Evolutionary conservation across 2,888 invertebrate species (phyloP), one percentile per base, ranked within the genome.

Genomic region (Bellardia bayeri): DNA sequence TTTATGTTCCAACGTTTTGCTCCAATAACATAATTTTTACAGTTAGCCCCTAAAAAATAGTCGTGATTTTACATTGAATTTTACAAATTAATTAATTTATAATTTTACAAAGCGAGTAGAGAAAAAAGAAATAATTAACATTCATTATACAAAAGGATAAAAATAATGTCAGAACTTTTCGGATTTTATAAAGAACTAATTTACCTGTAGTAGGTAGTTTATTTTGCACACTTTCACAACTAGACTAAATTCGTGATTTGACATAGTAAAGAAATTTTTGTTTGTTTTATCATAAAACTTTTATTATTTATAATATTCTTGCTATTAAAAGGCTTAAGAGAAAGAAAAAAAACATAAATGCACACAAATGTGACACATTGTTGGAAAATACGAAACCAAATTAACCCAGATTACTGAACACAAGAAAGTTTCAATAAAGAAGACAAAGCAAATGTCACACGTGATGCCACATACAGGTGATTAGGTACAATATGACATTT

Each of bases 161-260:
- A n/a, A 6, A n/a, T n/a, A 49, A 30, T 63, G 37, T 63, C 74
- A 63, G 33, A 63, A 49, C n/a, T 37, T 33, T 75, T 49, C 16
- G 61, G 45, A 49, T 37, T 75, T 63, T 63, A 49, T 13, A 61
- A 63, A 75, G 37, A 63, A 51, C 11, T n/a, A 37, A 49, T 63
- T 75, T 75, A 58, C 45, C 68, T 68, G 45, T 16, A n/a, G n/a
- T n/a, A n/a, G n/a, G n/a, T n/a, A n/a, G 3, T 69, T 30, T 14
- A 6, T 23, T 45, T 66, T 6, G 3, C n/a, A 14, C 37, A 49
- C 49, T 13, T 14, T 37, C 37, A 40, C 13, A 37, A 16, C 11
- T 33, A 71, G 45, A 68, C 16, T n/a, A 23, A 58, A 79, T 49
- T 58, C 68, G 33, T 79, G 79, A 45, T 69, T 45, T 23, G n/a